A percentile compares a stretch with the other conserved stretches of the same genome.
Conservation (phyloP, 2,113 vertebrate species). For the Podarcis muralis region DNA sequence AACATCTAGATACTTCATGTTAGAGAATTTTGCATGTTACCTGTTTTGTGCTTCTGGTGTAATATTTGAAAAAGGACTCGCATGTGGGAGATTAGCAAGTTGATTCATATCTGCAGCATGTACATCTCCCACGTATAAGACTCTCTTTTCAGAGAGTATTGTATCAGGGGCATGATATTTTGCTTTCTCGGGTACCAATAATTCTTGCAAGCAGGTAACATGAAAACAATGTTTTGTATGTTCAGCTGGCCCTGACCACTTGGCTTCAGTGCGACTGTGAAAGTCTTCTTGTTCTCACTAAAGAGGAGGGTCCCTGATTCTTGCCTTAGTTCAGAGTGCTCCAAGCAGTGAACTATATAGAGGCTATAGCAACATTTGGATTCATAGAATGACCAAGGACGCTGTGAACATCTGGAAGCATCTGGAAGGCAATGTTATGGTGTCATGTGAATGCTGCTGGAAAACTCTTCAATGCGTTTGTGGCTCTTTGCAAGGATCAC, state of each 20-base stretch:
- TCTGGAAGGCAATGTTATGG: no score
- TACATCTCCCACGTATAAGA: neutral
- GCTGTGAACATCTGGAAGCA: no score
- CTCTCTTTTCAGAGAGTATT: neutral
- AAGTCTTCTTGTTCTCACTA: no score
- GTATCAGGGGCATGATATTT: neutral
- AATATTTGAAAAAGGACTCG: neutral
- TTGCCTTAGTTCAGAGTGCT: no score
- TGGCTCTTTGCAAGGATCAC: neutral
- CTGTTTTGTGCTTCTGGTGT: neutral
- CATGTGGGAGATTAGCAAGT: neutral
- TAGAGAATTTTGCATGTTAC: neutral
- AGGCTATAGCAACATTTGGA: no score
- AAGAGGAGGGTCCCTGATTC: no score
- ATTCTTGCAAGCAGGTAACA: neutral
- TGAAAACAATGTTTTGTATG: no score
- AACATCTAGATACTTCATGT: neutral
- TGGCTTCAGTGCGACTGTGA: no score
- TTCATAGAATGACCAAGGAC: no score
- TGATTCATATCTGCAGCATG: neutral
- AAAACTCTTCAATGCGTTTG: neutral
- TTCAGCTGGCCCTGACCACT: no score
- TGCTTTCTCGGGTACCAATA: neutral
- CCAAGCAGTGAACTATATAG: no score
- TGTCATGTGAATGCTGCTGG: neutral